Percentiles rank a stretch among this genome's conserved stretches.
These are phyloP conservation scores for Zosterops lateralis DNA, from an alignment of 2,113 vertebrate genomes.

Conservation along the genomic window DNA sequence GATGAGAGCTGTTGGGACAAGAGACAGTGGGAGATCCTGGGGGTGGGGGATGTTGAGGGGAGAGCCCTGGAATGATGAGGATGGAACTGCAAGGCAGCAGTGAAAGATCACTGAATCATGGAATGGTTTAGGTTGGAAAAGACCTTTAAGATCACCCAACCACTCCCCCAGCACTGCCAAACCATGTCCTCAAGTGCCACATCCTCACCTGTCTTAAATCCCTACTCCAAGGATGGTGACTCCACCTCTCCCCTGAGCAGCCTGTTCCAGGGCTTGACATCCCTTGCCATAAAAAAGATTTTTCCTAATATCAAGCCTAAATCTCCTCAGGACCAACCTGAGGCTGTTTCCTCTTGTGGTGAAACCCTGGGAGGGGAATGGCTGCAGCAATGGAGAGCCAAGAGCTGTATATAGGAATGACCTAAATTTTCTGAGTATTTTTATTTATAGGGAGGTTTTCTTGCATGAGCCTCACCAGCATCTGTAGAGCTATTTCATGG, in stretches of 20 bases:
- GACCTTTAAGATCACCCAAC: not conserved
- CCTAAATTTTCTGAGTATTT: not conserved
- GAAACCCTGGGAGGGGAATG: not conserved
- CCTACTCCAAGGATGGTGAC: not conserved
- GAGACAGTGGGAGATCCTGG: not conserved
- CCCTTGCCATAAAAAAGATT: not conserved
- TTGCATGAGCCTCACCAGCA: accelerated
- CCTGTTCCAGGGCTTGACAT: not conserved
- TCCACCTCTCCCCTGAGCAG: not conserved
- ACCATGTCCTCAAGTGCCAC: not conserved
- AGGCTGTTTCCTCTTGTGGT: not conserved
- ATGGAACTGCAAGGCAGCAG: not conserved
- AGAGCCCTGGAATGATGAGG: not conserved
- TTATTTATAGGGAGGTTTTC: not conserved
- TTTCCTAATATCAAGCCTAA: not conserved
- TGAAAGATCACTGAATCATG: not conserved
- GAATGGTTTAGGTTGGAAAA: not conserved
- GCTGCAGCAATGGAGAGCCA: not conserved
- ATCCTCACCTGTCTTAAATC: not conserved
- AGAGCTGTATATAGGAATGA: not conserved
- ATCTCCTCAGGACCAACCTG: not conserved
- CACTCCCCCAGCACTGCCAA: not conserved
- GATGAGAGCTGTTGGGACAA: not conserved
- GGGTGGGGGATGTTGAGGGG: not conserved
- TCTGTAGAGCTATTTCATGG: accelerated